Conservation (phyloP, 2,797 vertebrate genomes). For the Helicolenus hilgendorfi region DNA sequence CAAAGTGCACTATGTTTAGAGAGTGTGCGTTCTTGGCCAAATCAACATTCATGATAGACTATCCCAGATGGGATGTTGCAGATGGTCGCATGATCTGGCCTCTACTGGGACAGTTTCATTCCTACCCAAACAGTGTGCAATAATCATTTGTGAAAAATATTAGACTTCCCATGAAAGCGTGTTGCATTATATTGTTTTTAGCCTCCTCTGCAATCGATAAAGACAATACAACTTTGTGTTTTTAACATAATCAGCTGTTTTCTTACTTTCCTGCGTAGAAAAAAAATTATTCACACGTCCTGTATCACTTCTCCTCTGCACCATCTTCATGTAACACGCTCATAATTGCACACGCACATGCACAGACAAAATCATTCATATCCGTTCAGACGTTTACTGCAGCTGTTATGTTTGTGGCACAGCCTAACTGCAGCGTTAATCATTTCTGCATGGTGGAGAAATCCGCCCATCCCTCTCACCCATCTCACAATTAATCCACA, state of each 20-base stretch:
- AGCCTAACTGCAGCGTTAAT: slow-evolving; percentile 84
- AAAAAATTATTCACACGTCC: not conserved
- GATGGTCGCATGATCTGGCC: slow-evolving; percentile 84
- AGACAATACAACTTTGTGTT: not conserved
- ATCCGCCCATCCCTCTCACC: slow-evolving; percentile 81
- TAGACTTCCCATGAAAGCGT: slow-evolving; percentile 1
- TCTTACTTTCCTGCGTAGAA: not conserved
- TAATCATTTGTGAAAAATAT: slow-evolving; percentile 58
- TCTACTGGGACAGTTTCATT: slow-evolving; percentile 79
- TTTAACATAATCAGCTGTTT: slow-evolving; percentile 7
- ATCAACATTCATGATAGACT: slow-evolving; percentile 84
- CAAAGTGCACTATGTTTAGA: slow-evolving; percentile 76
- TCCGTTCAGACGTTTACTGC: slow-evolving; percentile 82
- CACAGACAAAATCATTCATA: slow-evolving; percentile 71
- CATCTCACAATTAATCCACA: slow-evolving; percentile 87
- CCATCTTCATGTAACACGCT: slow-evolving; percentile 7
- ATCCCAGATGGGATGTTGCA: slow-evolving; percentile 87
- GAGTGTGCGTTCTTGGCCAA: slow-evolving; percentile 78
- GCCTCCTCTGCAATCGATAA: not conserved
- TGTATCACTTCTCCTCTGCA: not conserved
- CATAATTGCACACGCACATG: slow-evolving; percentile 25
- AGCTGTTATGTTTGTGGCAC: slow-evolving; percentile 86
- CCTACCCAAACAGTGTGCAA: slow-evolving; percentile 54
- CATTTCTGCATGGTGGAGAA: slow-evolving; percentile 85
- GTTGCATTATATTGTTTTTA: not conserved